These are phyloP conservation scores for Dinothrombium tinctorium DNA, from an alignment of 1,140 invertebrate species.

Conservation along the genomic window DNA sequence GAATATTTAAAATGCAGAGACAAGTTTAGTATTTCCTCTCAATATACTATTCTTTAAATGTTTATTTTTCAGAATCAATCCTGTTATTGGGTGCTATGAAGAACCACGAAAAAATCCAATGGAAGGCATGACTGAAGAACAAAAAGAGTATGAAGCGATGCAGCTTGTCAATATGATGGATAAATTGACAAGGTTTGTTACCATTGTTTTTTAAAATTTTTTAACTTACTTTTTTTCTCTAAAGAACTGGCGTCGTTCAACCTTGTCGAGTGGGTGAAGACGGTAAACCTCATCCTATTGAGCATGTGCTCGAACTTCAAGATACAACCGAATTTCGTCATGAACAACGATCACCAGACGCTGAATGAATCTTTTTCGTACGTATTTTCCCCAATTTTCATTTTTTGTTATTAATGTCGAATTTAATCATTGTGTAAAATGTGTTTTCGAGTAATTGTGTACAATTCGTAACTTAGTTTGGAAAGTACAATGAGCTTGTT, in stretches of 20 bases:
- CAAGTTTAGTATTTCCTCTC: slow-evolving; percentile 24
- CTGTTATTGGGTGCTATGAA: slow-evolving; percentile 74
- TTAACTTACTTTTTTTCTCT: slow-evolving; percentile 13
- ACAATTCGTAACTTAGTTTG: too few relatives aligned
- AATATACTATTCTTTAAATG: background rate
- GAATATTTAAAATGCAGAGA: slow-evolving; percentile 63
- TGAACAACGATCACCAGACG: too few relatives aligned
- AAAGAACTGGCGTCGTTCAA: slow-evolving; percentile 49
- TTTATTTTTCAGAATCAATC: slow-evolving; percentile 47
- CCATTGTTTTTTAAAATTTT: too few relatives aligned
- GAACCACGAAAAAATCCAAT: slow-evolving; percentile 47
- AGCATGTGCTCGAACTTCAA: slow-evolving; percentile 66
- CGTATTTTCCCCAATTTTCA: too few relatives aligned
- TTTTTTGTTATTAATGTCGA: too few relatives aligned
- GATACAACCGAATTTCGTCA: slow-evolving; percentile 18
- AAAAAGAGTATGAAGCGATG: slow-evolving; percentile 92
- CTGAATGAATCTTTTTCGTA: too few relatives aligned
- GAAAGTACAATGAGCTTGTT: too few relatives aligned
- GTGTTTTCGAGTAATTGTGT: too few relatives aligned
- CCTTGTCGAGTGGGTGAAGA: slow-evolving; percentile 69
- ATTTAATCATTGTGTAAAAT: too few relatives aligned
- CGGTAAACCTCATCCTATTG: slow-evolving; percentile 63
- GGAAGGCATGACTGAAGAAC: slow-evolving; percentile 78
- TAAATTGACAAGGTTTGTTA: slow-evolving; percentile 39
- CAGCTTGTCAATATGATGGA: slow-evolving; percentile 77